Base-by-base conservation (phyloP, 2,888 invertebrate species). In the Metallyticus violacea region DNA sequence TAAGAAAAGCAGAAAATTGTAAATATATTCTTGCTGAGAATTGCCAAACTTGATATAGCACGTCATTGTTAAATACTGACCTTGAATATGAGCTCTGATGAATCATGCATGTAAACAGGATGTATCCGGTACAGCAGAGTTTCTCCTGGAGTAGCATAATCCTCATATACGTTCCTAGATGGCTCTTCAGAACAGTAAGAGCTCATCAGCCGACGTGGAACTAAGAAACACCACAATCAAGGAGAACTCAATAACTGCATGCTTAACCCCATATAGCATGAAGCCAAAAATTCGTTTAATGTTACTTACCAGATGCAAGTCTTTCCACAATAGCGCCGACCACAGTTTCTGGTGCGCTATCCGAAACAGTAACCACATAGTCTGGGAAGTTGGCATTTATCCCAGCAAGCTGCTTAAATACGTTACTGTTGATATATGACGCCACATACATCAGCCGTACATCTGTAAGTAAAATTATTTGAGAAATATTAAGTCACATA, bases 401-500 rank as follows among this genome's bases (percentile, higher is more conserved):
- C 5, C 7, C 28, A 0, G 83, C 76, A 5, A 83, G 28, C 9
- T 28, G 28, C 25, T 83, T 77, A 27, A 27, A 83, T 2, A 76
- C 9, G 25, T 77, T 1, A 2, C 29, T 27, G 40, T 83, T 83
- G 29, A 29, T 25, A 3, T n/a, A n/a, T 28, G 83, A 83, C 25
- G 77, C 77, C 22, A 83, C 25, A 3, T 77, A 83, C 26, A 83
- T 9, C 15, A 83, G 77, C 5, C 77, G 76, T 7, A 83, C 83
- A 28, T 83, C 83, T 83, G 83, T 22, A 29, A 83, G 77, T n/a
- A 28, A n/a, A n/a, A n/a, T n/a, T n/a, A n/a, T n/a, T n/a, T n/a
- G n/a, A n/a, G n/a, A n/a, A n/a, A n/a, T n/a, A n/a, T n/a, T n/a
- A n/a, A n/a, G n/a, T n/a, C n/a, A n/a, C n/a, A n/a, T n/a, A n/a